phyloP scores from a whole-genome alignment of 1,140 invertebrate genomes.

The Dendrolimus kikuchii region DNA sequence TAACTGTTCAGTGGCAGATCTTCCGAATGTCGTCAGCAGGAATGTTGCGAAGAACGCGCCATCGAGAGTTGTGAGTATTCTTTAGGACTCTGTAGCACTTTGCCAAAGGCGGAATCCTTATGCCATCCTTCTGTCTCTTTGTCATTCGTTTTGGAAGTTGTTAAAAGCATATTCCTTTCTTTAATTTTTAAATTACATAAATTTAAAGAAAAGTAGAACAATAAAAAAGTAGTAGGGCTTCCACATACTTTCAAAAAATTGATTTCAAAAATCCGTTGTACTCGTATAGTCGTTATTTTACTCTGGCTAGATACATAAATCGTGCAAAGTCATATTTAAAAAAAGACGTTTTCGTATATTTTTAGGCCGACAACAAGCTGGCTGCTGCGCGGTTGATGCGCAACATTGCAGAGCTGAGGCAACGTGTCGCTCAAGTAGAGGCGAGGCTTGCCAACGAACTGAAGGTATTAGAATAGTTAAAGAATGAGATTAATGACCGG shows the following conservation, averaged over 20 bases:
- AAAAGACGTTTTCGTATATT: constrained; percentile 4
- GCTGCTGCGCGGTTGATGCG: constrained; percentile 62
- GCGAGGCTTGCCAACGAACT: constrained; percentile 50
- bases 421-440: constrained; percentile 56
- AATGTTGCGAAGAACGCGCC: constrained; percentile 58
- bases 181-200: too few species aligned
- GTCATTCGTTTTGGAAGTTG: too few species aligned
- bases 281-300: too few species aligned
- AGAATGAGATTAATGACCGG: background rate
- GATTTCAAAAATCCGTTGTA: too few species aligned
- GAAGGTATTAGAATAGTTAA: constrained; percentile 38
- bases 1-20: constrained; percentile 37
- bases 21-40: constrained; percentile 50
- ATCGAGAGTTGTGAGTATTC: constrained; percentile 42
- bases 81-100: too few species aligned
- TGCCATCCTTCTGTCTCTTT: background rate
- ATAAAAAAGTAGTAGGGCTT: too few species aligned
- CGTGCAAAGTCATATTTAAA: background rate
- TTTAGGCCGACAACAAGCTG: constrained; percentile 62
- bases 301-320: too few species aligned
- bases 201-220: too few species aligned
- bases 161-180: too few species aligned
- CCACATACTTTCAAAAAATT: too few species aligned
- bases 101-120: background rate
- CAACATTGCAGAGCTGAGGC: constrained; percentile 61